Evolutionary conservation across 2,888 invertebrate species (phyloP).

Genomic region (Hyposoter didymator): DNA sequence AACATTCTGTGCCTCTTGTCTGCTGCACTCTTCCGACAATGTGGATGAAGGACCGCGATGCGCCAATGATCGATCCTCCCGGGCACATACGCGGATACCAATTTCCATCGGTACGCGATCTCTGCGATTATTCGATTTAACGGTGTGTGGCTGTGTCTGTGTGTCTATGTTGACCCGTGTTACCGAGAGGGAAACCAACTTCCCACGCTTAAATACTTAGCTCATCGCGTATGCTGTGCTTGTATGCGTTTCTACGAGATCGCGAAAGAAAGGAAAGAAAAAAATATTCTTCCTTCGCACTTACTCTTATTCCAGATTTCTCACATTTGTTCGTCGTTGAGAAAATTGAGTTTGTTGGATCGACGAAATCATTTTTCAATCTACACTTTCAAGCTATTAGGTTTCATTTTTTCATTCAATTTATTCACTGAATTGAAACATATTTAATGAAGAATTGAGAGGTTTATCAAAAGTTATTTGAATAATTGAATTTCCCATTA

Average conservation of each 20-base stretch:
- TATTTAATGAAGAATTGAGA: no score
- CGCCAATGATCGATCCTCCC: constrained; percentile 57
- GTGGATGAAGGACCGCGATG: constrained; percentile 28
- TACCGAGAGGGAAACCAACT: constrained; percentile 62
- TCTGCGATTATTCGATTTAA: constrained; percentile 63
- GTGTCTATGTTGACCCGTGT: constrained; percentile 43
- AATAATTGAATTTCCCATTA: no score
- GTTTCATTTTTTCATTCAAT: no score
- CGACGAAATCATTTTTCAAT: no score
- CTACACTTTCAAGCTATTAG: no score
- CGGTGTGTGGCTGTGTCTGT: constrained; percentile 18
- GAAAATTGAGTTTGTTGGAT: no score
- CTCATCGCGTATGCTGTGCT: constrained; percentile 13
- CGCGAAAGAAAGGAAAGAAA: constrained; percentile 22
- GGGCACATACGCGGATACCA: constrained; percentile 62
- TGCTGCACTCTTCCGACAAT: constrained; percentile 19
- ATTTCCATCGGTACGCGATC: constrained; percentile 58
- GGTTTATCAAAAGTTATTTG: no score
- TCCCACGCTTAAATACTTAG: constrained; percentile 58
- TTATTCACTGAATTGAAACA: no score
- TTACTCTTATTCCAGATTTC: background rate
- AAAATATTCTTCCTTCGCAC: background rate
- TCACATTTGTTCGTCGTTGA: background rate
- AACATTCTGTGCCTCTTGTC: background rate
- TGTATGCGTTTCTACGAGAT: constrained; percentile 7